Conservation (phyloP, 2,797 vertebrate genomes). For the Peromyscus melanophrys region DNA sequence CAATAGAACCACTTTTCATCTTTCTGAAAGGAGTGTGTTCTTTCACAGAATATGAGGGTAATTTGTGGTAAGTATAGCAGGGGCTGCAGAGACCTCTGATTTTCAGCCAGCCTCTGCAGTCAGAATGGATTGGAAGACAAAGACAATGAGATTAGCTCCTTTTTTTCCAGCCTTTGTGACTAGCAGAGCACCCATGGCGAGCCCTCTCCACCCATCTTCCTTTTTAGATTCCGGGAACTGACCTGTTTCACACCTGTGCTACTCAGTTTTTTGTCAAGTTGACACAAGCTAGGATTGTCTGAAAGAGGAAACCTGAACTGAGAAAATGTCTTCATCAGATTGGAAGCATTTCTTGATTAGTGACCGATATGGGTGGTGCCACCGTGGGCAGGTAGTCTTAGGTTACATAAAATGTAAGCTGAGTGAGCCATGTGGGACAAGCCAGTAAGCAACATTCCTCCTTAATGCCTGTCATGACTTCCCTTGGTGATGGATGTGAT, state of each 20-base stretch:
- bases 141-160: not conserved
- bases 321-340: not conserved
- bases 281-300: not conserved
- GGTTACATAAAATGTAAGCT: too few species aligned
- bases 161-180: not conserved
- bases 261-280: too few species aligned
- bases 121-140: not conserved
- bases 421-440: not conserved
- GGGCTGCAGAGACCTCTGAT: not conserved
- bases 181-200: not conserved
- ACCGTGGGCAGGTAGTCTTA: not conserved
- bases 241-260: not conserved
- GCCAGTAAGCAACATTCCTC: too few species aligned
- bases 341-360: not conserved
- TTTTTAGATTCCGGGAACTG: not conserved
- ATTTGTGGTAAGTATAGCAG: not conserved
- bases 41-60: not conserved
- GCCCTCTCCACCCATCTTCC: not conserved
- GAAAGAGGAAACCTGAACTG: not conserved
- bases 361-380: too few species aligned
- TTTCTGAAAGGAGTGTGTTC: not conserved
- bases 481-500: not conserved
- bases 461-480: too few species aligned
- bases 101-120: not conserved
- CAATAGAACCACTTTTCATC: not conserved